Conservation (phyloP, 2,888 invertebrate species). For the Polietes domitor region DNA sequence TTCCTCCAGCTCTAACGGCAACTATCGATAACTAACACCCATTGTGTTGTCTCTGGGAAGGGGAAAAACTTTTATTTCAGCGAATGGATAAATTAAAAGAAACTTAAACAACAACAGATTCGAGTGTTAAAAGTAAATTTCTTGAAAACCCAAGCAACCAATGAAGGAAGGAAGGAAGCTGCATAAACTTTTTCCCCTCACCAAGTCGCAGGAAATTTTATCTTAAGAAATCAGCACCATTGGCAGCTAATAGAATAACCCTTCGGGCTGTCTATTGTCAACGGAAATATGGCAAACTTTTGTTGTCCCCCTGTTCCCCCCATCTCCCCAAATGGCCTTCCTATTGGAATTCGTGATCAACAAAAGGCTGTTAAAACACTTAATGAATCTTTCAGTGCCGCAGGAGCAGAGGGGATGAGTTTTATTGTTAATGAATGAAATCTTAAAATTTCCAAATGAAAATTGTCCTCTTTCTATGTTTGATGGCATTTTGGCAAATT, state of each 20-base stretch:
- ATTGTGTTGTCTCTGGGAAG: not conserved
- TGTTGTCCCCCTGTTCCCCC: not conserved
- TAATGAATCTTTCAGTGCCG: conserved; percentile 38
- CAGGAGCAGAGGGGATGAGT: not conserved
- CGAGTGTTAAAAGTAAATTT: conserved; percentile 36
- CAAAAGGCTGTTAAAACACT: conserved; percentile 41
- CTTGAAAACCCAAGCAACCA: conserved; percentile 6
- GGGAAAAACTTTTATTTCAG: not conserved
- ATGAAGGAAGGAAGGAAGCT: not conserved
- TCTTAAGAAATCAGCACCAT: conserved; percentile 34
- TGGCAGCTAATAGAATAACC: conserved; percentile 52
- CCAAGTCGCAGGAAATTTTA: not conserved
- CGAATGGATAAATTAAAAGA: not conserved
- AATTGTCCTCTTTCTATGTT: conserved; percentile 18
- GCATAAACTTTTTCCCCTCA: not conserved
- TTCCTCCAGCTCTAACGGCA: not conserved
- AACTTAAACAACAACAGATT: conserved; percentile 15
- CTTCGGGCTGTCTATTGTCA: conserved; percentile 48
- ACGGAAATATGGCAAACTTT: conserved; percentile 17
- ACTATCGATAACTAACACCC: conserved; percentile 9
- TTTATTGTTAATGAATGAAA: conserved; percentile 24
- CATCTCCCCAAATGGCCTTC: not conserved
- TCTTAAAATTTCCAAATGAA: conserved; percentile 15
- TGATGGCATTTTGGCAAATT: not conserved
- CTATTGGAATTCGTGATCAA: conserved; percentile 39